A percentile compares a stretch with the other conserved stretches of the same genome.
These are phyloP conservation scores for Heliconius melpomene DNA, from an alignment of 1,140 invertebrate species.

Conservation along the genomic window DNA sequence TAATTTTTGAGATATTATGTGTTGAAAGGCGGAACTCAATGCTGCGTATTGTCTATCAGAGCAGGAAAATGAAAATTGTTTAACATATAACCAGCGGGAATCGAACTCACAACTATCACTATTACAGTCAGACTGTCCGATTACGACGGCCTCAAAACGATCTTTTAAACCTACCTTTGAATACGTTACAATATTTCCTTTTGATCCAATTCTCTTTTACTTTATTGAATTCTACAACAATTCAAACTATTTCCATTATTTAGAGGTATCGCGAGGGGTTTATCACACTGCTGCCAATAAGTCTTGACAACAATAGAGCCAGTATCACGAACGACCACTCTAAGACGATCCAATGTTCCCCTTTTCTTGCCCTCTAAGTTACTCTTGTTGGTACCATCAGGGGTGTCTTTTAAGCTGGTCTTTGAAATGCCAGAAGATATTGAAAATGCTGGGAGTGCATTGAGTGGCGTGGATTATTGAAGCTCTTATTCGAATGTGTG, in stretches of 20 bases:
- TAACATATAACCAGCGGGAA: no score
- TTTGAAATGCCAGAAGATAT: conserved; percentile 42
- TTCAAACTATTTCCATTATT: conserved; percentile 49
- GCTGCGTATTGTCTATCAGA: no score
- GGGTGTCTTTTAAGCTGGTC: conserved; percentile 39
- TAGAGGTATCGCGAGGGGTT: conserved; percentile 41
- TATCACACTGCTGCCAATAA: conserved; percentile 48
- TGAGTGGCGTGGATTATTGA: conserved; percentile 34
- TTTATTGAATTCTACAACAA: conserved; percentile 41
- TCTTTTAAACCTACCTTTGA: no score
- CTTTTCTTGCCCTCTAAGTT: conserved; percentile 27
- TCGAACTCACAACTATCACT: background rate
- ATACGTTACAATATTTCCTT: no score
- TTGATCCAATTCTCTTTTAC: conserved; percentile 31
- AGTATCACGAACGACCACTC: conserved; percentile 41
- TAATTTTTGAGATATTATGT: background rate
- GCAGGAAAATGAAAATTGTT: no score
- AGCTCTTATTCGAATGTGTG: background rate
- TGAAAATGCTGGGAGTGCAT: conserved; percentile 44
- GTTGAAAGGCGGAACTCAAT: background rate
- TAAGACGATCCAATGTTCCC: conserved; percentile 33
- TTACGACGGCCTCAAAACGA: background rate
- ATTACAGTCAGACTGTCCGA: background rate
- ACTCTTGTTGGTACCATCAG: conserved; percentile 28
- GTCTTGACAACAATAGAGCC: conserved; percentile 47